phyloP scores from a whole-genome alignment of 2,797 vertebrate genomes.

The Sebastolobus altivelis region DNA sequence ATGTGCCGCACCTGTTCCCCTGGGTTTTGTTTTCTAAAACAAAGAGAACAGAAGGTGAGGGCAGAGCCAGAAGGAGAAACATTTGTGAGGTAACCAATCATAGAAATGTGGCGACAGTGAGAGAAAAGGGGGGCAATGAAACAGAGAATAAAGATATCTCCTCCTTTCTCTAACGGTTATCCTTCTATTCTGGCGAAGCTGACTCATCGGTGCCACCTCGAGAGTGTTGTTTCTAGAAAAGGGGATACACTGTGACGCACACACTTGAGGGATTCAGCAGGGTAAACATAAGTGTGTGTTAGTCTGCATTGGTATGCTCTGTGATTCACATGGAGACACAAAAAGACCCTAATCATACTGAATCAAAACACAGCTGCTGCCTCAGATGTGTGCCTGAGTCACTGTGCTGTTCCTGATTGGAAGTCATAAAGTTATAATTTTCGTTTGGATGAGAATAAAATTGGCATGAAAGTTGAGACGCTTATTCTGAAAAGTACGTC shows the following conservation, averaged over 20 bases:
- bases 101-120: slow-evolving; percentile 5
- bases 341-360: slow-evolving; percentile 66
- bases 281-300: slow-evolving; percentile 52
- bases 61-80: slow-evolving; percentile 15
- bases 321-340: slow-evolving; percentile 64
- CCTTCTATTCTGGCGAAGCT: slow-evolving; percentile 35
- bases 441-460: slow-evolving; percentile 34
- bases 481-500: slow-evolving; percentile 5
- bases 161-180: slow-evolving; percentile 28
- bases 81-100: slow-evolving; percentile 27
- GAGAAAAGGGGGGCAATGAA: slow-evolving; percentile 14
- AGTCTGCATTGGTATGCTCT: slow-evolving; percentile 52
- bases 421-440: slow-evolving; percentile 51
- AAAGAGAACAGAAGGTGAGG: not conserved
- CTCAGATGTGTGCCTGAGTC: slow-evolving; percentile 41
- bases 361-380: slow-evolving; percentile 78
- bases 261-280: slow-evolving; percentile 47
- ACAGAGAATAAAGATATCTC: slow-evolving; percentile 20
- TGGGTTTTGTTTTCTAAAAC: not conserved
- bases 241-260: slow-evolving; percentile 40
- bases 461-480: slow-evolving; percentile 11
- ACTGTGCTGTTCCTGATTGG: slow-evolving; percentile 38
- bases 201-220: slow-evolving; percentile 50
- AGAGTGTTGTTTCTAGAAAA: slow-evolving; percentile 32
- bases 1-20: not conserved